phyloP scores from a whole-genome alignment of 2,888 invertebrate genomes.

The Epinotia brunnichana region DNA sequence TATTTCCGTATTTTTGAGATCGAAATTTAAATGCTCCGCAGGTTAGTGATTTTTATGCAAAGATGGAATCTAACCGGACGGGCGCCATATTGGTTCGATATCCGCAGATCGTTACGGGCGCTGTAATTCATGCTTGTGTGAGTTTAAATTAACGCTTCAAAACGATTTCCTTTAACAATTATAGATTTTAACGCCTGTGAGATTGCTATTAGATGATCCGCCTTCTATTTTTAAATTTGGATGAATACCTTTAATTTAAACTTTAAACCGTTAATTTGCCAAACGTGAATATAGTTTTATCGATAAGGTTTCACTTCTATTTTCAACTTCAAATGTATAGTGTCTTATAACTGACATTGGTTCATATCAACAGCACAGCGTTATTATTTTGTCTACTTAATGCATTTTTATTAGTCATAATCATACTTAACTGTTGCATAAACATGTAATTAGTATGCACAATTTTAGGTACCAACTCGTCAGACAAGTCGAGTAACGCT shows the following conservation, averaged over 20 bases:
- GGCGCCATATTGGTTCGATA: slow-evolving; percentile 34
- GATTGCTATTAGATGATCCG: slow-evolving; percentile 10
- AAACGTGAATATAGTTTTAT: neutral
- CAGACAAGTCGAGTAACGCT: slow-evolving; percentile 36
- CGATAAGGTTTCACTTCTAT: neutral
- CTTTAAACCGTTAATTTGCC: neutral
- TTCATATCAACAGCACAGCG: neutral
- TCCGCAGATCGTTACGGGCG: slow-evolving; percentile 20
- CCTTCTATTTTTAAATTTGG: slow-evolving; percentile 5
- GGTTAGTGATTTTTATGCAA: slow-evolving; percentile 29
- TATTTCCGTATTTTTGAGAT: slow-evolving; percentile 37
- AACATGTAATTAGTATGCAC: slow-evolving; percentile 43
- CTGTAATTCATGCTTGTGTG: slow-evolving; percentile 11
- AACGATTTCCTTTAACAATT: slow-evolving; percentile 33
- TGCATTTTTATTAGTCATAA: slow-evolving; percentile 13
- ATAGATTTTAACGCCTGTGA: slow-evolving; percentile 36
- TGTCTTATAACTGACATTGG: neutral
- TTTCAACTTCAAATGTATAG: neutral
- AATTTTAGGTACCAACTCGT: slow-evolving; percentile 36
- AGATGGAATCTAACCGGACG: slow-evolving; percentile 34
- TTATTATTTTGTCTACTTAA: neutral
- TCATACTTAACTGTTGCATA: slow-evolving; percentile 45
- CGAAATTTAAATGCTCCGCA: slow-evolving; percentile 41
- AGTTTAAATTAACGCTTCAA: slow-evolving; percentile 29
- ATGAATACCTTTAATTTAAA: neutral